These are phyloP conservation scores for Patella caerulea DNA, from an alignment of 2,888 invertebrate species.

Conservation along the genomic window DNA sequence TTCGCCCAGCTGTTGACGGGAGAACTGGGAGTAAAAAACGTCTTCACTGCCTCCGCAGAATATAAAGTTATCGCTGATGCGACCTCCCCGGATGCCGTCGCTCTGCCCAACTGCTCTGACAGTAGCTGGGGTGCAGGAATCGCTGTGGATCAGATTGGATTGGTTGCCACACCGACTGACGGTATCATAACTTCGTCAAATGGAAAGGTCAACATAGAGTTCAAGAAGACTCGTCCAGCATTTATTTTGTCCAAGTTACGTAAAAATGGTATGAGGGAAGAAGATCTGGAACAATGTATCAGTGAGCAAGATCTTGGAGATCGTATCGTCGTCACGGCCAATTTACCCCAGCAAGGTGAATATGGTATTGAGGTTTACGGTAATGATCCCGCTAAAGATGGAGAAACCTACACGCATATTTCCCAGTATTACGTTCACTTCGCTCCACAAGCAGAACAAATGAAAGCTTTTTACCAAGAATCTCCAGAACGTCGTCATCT, in stretches of 20 bases:
- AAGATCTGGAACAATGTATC: slow-evolving; percentile 65
- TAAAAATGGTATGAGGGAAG: slow-evolving; percentile 67
- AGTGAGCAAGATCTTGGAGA: slow-evolving; percentile 63
- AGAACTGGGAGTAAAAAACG: slow-evolving; percentile 68
- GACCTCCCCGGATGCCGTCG: slow-evolving; percentile 62
- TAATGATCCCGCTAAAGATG: slow-evolving; percentile 70
- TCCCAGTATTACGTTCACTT: slow-evolving; percentile 67
- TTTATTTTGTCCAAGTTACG: slow-evolving; percentile 67
- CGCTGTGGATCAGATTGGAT: slow-evolving; percentile 68
- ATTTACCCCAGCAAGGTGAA: slow-evolving; percentile 68
- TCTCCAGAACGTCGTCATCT: slow-evolving; percentile 49
- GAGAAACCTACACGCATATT: slow-evolving; percentile 67
- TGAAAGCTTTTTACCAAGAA: slow-evolving; percentile 61
- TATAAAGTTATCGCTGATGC: slow-evolving; percentile 69
- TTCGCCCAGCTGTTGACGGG: slow-evolving; percentile 69
- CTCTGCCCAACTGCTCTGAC: slow-evolving; percentile 70
- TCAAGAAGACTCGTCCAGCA: slow-evolving; percentile 85
- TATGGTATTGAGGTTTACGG: slow-evolving; percentile 72
- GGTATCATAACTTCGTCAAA: slow-evolving; percentile 49
- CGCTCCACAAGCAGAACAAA: slow-evolving; percentile 55
- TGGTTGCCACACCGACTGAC: slow-evolving; percentile 64
- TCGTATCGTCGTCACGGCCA: slow-evolving; percentile 54
- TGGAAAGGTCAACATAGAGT: slow-evolving; percentile 74
- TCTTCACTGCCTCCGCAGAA: slow-evolving; percentile 71
- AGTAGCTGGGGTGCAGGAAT: slow-evolving; percentile 71